phyloP scores from a whole-genome alignment of 2,888 invertebrate species.

The Drosophila rubida region DNA sequence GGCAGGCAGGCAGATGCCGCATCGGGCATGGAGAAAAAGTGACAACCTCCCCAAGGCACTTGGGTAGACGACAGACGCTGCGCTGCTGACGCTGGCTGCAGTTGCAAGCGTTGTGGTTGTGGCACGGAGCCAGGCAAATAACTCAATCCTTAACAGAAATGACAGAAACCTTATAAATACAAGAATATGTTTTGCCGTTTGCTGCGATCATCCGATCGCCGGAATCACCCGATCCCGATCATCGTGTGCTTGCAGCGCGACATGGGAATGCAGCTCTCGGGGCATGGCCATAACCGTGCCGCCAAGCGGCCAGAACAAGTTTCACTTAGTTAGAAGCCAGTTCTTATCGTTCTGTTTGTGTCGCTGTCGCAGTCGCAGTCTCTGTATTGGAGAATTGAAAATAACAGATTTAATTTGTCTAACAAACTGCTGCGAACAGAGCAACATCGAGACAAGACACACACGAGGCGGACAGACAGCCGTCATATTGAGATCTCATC shows the following conservation, averaged over 20 bases:
- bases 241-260: constrained; percentile 66
- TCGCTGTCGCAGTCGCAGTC: background rate
- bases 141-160: constrained; percentile 78
- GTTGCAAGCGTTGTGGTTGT: constrained; percentile 7
- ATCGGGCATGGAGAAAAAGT: constrained; percentile 12
- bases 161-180: constrained; percentile 79
- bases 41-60: constrained; percentile 56
- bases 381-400: constrained; percentile 62
- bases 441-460: constrained; percentile 2
- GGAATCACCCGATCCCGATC: constrained; percentile 45
- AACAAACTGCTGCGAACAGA: constrained; percentile 57
- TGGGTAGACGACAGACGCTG: too few relatives aligned
- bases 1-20: background rate
- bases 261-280: constrained; percentile 73
- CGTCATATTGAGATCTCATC: constrained; percentile 80
- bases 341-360: constrained; percentile 32
- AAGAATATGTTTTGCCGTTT: constrained; percentile 60
- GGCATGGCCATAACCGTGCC: constrained; percentile 50
- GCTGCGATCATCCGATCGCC: constrained; percentile 36
- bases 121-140: constrained; percentile 59
- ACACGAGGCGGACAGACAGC: constrained; percentile 49
- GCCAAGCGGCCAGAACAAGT: constrained; percentile 60
- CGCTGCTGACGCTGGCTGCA: constrained; percentile 2
- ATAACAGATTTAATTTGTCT: constrained; percentile 79
- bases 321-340: constrained; percentile 66